Evolutionary conservation across 2,797 vertebrate genomes (phyloP).

Genomic region (Phataginus tricuspis): DNA sequence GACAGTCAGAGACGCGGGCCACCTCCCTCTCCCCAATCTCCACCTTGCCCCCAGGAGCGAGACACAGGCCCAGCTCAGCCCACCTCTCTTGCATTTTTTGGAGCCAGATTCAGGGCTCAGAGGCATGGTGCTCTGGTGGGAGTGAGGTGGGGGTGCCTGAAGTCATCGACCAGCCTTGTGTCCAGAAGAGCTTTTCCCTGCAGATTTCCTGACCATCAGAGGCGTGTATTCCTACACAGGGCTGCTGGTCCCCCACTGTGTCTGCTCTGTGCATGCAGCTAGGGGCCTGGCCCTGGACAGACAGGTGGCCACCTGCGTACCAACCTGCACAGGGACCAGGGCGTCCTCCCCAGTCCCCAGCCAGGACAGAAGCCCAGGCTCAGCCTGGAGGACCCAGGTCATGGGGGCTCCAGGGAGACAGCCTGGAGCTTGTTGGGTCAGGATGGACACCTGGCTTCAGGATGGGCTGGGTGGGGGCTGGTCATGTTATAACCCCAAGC

Average conservation of each 20-base stretch:
- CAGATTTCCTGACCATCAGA: too few species aligned
- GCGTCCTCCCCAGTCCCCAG: too few species aligned
- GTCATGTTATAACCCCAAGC: background rate
- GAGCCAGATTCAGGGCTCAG: background rate
- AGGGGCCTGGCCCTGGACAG: background rate
- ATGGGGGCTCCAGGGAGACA: background rate
- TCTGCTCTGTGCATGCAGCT: background rate
- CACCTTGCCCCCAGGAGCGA: background rate
- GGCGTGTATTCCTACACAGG: background rate
- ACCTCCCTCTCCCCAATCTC: background rate
- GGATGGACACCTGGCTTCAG: background rate
- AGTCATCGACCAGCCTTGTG: too few species aligned
- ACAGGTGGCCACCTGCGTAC: background rate
- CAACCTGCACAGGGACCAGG: background rate
- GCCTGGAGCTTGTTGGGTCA: too few species aligned
- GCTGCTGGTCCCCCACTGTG: background rate
- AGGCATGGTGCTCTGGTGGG: background rate
- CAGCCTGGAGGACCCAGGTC: background rate
- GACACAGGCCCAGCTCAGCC: background rate
- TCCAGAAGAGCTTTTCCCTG: background rate
- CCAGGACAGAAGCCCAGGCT: background rate
- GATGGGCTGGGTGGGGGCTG: rapidly evolving
- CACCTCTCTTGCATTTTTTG: rapidly evolving
- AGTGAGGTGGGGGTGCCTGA: too few species aligned
- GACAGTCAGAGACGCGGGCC: rapidly evolving